These are phyloP conservation scores for Hymenopus coronatus DNA, from an alignment of 2,888 invertebrate species.

Conservation along the genomic window DNA sequence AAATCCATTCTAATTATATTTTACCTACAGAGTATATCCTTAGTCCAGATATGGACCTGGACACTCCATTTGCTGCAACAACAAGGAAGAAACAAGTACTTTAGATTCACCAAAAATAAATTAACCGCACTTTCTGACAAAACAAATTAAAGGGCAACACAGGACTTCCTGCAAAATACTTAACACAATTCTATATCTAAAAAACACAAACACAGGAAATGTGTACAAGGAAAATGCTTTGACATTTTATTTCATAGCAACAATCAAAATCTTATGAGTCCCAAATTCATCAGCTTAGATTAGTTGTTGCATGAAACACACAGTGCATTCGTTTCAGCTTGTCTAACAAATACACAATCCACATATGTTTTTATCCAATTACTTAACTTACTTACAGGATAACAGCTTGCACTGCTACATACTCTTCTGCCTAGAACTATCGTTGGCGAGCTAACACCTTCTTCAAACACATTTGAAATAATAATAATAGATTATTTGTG, in stretches of 20 bases:
- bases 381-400: background rate
- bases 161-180: background rate
- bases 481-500: background rate
- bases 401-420: background rate
- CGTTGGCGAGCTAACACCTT: background rate
- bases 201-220: background rate
- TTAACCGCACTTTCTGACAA: background rate
- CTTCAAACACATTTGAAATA: background rate
- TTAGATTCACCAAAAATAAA: slow-evolving; percentile 26
- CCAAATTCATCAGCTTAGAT: background rate
- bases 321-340: background rate
- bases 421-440: background rate
- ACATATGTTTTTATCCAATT: background rate
- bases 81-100: slow-evolving; percentile 36
- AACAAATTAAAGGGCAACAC: background rate
- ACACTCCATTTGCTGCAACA: slow-evolving; percentile 55
- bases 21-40: slow-evolving; percentile 56
- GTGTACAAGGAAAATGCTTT: background rate
- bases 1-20: slow-evolving; percentile 32
- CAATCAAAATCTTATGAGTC: background rate
- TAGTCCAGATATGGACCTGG: slow-evolving; percentile 50
- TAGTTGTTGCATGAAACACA: background rate
- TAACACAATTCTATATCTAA: background rate
- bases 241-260: background rate
- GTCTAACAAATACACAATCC: background rate